Base-by-base conservation (phyloP, 2,113 vertebrate genomes). In the Saimiri boliviensis region DNA sequence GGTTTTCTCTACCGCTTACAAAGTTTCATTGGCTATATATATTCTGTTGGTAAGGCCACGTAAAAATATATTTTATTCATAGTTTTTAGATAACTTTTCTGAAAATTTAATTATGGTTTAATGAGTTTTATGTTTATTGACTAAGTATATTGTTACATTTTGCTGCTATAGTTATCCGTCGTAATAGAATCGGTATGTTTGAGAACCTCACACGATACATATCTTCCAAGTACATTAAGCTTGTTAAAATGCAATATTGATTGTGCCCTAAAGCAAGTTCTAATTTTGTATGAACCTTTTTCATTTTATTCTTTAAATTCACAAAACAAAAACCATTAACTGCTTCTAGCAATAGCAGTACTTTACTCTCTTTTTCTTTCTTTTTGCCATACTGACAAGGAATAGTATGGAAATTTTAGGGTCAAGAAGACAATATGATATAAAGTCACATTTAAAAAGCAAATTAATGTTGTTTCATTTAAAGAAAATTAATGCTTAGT, bases 41-140 rank as follows among this genome's bases (percentile, higher is more conserved):
- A 0, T 88, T 95, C 94, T 81, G 68, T 95, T 71, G 21, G 66
- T 89, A 91, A 97, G 93, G 96, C 30, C 97, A 92, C 63, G 56
- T 89, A 94, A 96, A 12, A 19, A 86, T 52, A 84, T 71, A 83
- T 66, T 82, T 89, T 97, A 97, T 94, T 95, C 86, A 86, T 79
- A 92, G 82, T 49, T 68, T 73, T 85, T 56, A 95, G 79, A 85
- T 68, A 98, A 96, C 80, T 92, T 93, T 95, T 85, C 97, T 91
- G 56, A 96, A 97, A 89, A 91, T 89, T 98, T 98, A 97, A 97
- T 96, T 95, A 98, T 5, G 52, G 85, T 96, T 97, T 97, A 97
- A 79, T 58, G 30, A 70, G 60, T 73, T 98, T 98, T 83, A 96
- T 58, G 97, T 94, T 98, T 98, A 93, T 94, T 93, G 94, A 68